Base-by-base conservation (phyloP, 2,797 vertebrate genomes). In the Pagetopsis macropterus region DNA sequence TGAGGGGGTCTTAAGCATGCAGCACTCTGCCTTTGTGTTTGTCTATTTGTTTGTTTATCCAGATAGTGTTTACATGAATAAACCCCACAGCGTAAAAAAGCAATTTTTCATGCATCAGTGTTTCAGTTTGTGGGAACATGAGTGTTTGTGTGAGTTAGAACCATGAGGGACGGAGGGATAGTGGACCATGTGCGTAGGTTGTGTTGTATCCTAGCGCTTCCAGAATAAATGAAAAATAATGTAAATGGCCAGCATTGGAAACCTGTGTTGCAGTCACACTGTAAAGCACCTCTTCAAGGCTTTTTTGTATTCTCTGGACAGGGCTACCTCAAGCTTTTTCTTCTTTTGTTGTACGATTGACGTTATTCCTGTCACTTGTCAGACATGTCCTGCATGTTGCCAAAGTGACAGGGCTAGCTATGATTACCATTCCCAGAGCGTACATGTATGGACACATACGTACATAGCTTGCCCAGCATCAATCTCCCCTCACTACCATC, bases 21-120 rank as follows among this genome's bases (percentile, higher is more conserved):
- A 31, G 17, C 49, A 50, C 44, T 43, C 19, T 67, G 50, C 9
- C 3, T 58, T 17, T 57, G 0, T 79, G 62, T 70, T 72, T 49
- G 46, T 72, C 61, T 67, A 33, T 76, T 73, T 81, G 60, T 81
- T 81, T 84, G 44, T 50, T 43, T 73, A 50, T 64, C 72, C 70
- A 12, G 55, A 63, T 73, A 62, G 72, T 80, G 62, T 88, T 87
- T 81, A 84, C 75, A 72, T 57, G 75, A 80, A 78, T 62, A 75
- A 62, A 51, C 72, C 75, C 52, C 15, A 48, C 3, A 46, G 80
- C 63, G 9, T 76, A 65, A 78, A 81, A 27, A 74, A 67, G 46
- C 3, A 33, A 76, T 81, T 82, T 80, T 80, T 65, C 63, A 72
- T 23, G 54, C 63, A 41, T 46, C 8, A 3, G 9, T 31, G 27